Percentiles rank a stretch among this genome's conserved stretches.
Evolutionary conservation across 2,797 vertebrate genomes (phyloP).

Genomic region (Leptodactylus fallax): DNA sequence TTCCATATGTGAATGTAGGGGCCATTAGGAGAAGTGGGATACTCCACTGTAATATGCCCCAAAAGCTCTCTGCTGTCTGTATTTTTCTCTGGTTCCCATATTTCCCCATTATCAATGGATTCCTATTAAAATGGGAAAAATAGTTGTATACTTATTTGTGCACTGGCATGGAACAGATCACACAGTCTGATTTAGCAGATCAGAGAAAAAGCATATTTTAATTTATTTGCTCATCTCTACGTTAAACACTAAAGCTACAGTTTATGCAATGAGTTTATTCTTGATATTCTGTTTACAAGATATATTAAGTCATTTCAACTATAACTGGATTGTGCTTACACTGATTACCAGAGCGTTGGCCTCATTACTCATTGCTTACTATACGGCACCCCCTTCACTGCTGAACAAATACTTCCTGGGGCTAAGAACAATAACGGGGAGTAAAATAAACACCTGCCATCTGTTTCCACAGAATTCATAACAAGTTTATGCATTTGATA

Average conservation of each 20-base stretch:
- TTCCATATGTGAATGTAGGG: no score
- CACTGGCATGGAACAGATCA: not conserved
- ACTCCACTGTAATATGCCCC: no score
- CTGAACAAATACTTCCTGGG: conserved; percentile 1
- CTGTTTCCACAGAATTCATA: conserved; percentile 12
- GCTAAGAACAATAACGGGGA: conserved; percentile 1
- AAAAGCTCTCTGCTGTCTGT: no score
- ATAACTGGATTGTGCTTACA: not conserved
- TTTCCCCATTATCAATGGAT: no score
- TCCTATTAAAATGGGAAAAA: no score
- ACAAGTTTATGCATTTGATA: not conserved
- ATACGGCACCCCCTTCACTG: not conserved
- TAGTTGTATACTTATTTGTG: no score
- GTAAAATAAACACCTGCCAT: conserved; percentile 3
- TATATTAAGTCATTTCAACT: not conserved
- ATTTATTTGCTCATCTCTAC: not conserved
- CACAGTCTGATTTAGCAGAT: not conserved
- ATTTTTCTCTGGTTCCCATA: no score
- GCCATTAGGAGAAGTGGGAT: no score
- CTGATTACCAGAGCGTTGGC: not conserved
- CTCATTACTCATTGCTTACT: not conserved
- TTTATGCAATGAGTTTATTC: not conserved
- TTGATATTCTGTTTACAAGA: not conserved
- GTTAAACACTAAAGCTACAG: not conserved
- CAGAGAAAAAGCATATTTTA: not conserved